Evolutionary conservation across 2,797 vertebrate species (phyloP).

Genomic region (Eulemur mongoz): DNA sequence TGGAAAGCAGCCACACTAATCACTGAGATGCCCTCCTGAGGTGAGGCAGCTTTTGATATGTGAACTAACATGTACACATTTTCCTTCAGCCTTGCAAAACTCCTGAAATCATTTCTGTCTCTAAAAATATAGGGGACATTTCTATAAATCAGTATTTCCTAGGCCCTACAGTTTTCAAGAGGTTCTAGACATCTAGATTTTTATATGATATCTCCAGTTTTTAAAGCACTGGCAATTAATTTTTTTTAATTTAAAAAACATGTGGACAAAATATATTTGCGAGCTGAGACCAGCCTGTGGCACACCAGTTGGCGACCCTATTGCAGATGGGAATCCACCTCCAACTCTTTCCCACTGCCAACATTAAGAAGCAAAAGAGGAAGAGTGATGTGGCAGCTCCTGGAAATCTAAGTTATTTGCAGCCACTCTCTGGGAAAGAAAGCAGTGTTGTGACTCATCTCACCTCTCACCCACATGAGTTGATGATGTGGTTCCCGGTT

Average conservation of each 20-base stretch:
- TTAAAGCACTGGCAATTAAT: background rate
- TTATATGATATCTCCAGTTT: background rate
- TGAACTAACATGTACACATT: too few relatives aligned
- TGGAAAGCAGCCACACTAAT: too few relatives aligned
- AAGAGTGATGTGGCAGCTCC: background rate
- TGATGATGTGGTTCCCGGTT: background rate
- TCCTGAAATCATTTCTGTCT: too few relatives aligned
- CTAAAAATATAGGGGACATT: too few relatives aligned
- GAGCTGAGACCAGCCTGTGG: background rate
- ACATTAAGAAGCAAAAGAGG: background rate
- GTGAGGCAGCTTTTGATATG: too few relatives aligned
- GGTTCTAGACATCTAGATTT: background rate
- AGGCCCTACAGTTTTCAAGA: background rate
- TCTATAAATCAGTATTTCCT: too few relatives aligned
- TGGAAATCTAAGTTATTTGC: slow-evolving; percentile 15
- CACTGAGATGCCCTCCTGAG: too few relatives aligned
- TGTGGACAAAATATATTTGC: background rate
- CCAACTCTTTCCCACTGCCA: background rate
- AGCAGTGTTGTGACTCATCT: background rate
- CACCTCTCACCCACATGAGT: background rate
- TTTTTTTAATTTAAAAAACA: background rate
- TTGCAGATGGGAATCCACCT: background rate
- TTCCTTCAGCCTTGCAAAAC: too few relatives aligned
- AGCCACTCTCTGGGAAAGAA: background rate
- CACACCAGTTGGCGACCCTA: background rate